A percentile compares a stretch with the other conserved stretches of the same genome.
Conservation (phyloP, 2,888 invertebrate genomes). For the Tupiocoris notatus region DNA sequence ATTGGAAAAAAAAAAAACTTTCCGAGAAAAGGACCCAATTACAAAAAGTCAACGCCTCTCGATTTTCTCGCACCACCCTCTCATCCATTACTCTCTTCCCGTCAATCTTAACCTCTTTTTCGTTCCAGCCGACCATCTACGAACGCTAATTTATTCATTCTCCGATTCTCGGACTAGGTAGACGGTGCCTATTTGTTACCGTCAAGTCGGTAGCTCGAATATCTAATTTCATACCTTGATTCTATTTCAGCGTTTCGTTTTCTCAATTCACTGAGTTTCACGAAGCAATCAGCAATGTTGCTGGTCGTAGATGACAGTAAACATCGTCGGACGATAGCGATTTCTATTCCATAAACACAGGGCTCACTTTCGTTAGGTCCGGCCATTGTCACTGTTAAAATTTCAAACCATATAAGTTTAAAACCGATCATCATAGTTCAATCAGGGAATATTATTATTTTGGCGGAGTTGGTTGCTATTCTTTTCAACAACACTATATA, state of each 20-base stretch:
- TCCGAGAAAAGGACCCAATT: slow-evolving; percentile 27
- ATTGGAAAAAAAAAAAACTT: slow-evolving; percentile 25
- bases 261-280: slow-evolving; percentile 3
- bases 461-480: too few relatives aligned
- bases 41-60: slow-evolving; percentile 17
- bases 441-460: too few relatives aligned
- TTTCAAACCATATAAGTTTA: too few relatives aligned
- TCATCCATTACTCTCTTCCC: background rate
- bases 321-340: too few relatives aligned
- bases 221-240: slow-evolving; percentile 27
- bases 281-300: background rate
- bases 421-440: too few relatives aligned
- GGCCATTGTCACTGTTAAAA: too few relatives aligned
- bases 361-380: too few relatives aligned
- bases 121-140: background rate
- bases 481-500: too few relatives aligned
- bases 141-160: slow-evolving; percentile 24
- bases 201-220: slow-evolving; percentile 17
- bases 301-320: too few relatives aligned
- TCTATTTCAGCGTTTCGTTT: slow-evolving; percentile 23
- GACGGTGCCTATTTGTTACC: slow-evolving; percentile 31
- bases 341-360: too few relatives aligned
- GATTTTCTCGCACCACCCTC: background rate
- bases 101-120: background rate
- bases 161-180: slow-evolving; percentile 13